Conservation (phyloP, 2,888 invertebrate species). For the Zelleria hepariella region DNA sequence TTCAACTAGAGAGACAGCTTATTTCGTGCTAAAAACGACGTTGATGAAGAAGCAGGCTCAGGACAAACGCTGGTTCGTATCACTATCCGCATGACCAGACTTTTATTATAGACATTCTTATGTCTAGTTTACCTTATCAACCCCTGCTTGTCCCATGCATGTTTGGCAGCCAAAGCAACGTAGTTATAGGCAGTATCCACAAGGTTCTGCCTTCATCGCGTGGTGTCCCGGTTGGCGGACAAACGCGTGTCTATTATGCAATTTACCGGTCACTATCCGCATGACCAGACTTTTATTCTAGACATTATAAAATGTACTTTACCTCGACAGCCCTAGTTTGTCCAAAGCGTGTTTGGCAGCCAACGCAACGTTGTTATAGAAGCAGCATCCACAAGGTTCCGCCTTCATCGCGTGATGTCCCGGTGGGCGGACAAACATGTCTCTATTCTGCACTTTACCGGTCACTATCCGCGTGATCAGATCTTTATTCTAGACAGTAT, state of each 20-base stretch:
- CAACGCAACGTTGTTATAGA: constrained; percentile 87
- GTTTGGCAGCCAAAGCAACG: constrained; percentile 83
- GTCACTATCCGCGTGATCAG: not conserved
- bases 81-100: no score
- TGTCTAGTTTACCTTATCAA: constrained; percentile 8
- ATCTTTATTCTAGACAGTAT: not conserved
- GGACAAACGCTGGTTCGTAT: no score
- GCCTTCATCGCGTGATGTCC: constrained; percentile 75
- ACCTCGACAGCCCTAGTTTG: constrained; percentile 33
- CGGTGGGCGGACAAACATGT: not conserved
- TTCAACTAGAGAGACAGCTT: no score
- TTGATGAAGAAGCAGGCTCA: no score
- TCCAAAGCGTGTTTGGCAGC: constrained; percentile 80
- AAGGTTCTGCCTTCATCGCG: constrained; percentile 80
- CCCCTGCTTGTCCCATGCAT: constrained; percentile 72
- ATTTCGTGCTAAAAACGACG: no score
- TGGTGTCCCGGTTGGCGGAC: not conserved
- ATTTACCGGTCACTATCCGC: no score
- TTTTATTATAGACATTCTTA: not conserved
- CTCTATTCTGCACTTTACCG: not conserved
- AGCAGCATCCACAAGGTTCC: constrained; percentile 84
- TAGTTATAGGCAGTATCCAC: constrained; percentile 89
- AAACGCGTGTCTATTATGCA: not conserved
- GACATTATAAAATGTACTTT: not conserved
- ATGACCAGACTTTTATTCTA: not conserved